phyloP scores from a whole-genome alignment of 2,888 invertebrate species.

The Limnephilus lunatus region DNA sequence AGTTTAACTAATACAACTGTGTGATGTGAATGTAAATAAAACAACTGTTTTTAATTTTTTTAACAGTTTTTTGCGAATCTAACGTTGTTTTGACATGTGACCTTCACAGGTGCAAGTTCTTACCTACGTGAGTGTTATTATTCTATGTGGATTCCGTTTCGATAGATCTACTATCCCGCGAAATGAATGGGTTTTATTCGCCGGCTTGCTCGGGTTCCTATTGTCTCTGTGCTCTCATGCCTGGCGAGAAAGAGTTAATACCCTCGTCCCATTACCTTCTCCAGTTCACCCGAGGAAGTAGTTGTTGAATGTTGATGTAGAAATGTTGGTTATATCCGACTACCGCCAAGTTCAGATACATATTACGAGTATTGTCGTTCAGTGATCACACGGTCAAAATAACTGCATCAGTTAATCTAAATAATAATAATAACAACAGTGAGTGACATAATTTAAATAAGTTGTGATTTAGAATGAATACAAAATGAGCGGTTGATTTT shows the following conservation, averaged over 20 bases:
- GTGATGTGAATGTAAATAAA: background rate
- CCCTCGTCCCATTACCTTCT: constrained; percentile 42
- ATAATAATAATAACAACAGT: constrained; percentile 2
- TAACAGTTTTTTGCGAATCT: background rate
- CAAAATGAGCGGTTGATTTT: background rate
- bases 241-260: constrained; percentile 58
- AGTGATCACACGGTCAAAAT: background rate
- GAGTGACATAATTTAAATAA: background rate
- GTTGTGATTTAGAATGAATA: background rate
- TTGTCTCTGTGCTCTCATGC: constrained; percentile 60
- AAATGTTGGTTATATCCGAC: constrained; percentile 23
- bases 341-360: constrained; percentile 34
- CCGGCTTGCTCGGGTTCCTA: constrained; percentile 45
- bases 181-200: constrained; percentile 25
- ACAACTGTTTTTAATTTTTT: background rate
- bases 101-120: background rate
- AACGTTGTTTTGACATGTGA: background rate
- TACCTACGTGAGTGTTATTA: background rate
- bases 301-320: background rate
- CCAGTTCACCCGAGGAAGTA: constrained; percentile 47
- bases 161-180: constrained; percentile 29
- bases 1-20: background rate
- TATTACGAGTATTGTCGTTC: constrained; percentile 20
- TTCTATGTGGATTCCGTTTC: background rate
- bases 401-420: background rate